Base-by-base conservation (phyloP, 2,888 invertebrate genomes). In the Drosophila phalerata region DNA sequence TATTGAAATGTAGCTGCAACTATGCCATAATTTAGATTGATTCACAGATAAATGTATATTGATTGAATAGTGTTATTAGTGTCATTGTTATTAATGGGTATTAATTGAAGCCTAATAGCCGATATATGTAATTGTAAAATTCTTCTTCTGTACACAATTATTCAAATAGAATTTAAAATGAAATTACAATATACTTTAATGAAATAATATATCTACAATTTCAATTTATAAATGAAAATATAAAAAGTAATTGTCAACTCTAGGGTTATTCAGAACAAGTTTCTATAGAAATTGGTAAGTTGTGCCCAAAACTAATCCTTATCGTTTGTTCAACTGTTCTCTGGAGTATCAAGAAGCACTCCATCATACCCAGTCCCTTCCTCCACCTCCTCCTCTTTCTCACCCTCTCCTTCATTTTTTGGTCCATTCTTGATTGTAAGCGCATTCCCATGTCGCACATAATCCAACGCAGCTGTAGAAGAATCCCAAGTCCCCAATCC, bases 381-480 rank as follows among this genome's bases (percentile, higher is more conserved):
- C 28, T 1, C 4, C 28, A 2, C 38, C 19, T 10, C 6, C 40
- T 40, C 10, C 40, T 40, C 15, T n/a, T 6, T n/a, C 9, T 9
- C 1, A 8, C n/a, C n/a, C 15, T 11, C 13, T 4, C 13, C 13
- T 56, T 3, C 13, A 13, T 40, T 28, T 5, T 28, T 28, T 58
- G 49, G 69, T 57, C 63, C 45, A 57, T 49, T 53, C 34, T 19
- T 30, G 71, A 47, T 64, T 64, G 67, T 58, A 60, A 79, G 77
- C 77, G 77, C 77, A 68, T 71, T 79, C 51, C 52, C 68, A 73
- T 79, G 75, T 72, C 80, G 63, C 67, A 69, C 86, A 75, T 67
- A 71, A 80, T 69, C 87, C 87, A 65, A 66, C 49, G 49, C 69
- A 82, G 69, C 70, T 67, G 66, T 30, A 60, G 67, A 66, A 58